Evolutionary conservation across 2,113 vertebrate genomes (phyloP).

Genomic region (Cacatua alba): DNA sequence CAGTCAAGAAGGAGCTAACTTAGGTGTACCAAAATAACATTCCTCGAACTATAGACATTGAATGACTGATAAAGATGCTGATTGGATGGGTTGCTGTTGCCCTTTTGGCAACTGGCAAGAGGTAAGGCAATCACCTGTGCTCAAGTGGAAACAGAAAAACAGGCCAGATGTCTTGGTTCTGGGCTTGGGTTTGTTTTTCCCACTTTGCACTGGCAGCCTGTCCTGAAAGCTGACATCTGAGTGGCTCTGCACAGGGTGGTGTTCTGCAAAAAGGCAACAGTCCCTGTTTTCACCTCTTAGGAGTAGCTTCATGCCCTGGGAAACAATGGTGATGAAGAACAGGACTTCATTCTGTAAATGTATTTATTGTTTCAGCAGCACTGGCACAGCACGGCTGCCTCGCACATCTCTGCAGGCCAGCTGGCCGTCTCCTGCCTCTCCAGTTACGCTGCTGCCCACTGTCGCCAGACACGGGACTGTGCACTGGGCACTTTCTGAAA

Average conservation of each 20-base stretch:
- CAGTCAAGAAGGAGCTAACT: background rate
- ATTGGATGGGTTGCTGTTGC: fast-evolving
- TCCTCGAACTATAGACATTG: fast-evolving
- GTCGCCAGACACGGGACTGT: background rate
- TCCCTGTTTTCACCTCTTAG: background rate
- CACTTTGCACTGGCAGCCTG: background rate
- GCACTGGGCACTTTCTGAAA: background rate
- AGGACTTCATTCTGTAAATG: background rate
- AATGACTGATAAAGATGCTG: background rate
- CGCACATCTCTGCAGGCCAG: background rate
- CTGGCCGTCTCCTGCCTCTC: background rate
- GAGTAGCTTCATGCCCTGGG: background rate
- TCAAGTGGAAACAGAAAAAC: background rate
- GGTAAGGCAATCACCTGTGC: background rate
- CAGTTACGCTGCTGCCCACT: background rate
- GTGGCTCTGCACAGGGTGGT: background rate
- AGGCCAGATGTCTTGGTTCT: background rate
- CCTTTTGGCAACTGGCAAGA: background rate
- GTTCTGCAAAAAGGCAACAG: background rate
- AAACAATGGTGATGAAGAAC: background rate
- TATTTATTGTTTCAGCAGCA: background rate
- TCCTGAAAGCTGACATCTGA: background rate
- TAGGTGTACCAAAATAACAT: background rate
- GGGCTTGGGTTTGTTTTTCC: background rate
- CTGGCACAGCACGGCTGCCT: fast-evolving